phyloP scores from a whole-genome alignment of 2,888 invertebrate genomes.

The Drosophila melanosoma region DNA sequence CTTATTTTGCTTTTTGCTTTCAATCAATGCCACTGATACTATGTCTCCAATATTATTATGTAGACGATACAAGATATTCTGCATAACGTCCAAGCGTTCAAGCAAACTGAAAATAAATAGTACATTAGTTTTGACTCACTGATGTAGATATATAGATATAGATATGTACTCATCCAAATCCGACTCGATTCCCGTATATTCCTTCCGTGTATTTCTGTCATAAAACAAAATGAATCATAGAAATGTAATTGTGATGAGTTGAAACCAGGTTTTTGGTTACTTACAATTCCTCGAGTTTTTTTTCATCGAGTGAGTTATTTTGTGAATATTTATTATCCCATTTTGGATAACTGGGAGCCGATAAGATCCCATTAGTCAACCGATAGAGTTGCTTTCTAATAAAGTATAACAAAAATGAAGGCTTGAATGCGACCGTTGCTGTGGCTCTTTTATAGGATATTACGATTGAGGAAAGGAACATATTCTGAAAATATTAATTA shows the following conservation, averaged over 20 bases:
- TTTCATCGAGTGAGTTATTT: neutral
- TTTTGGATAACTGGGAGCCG: conserved; percentile 21
- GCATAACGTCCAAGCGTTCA: conserved; percentile 25
- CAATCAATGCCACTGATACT: neutral
- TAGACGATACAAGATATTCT: conserved; percentile 6
- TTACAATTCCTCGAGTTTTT: conserved; percentile 27
- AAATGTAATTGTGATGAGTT: neutral
- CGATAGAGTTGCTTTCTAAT: conserved; percentile 33
- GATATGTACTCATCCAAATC: conserved; percentile 26
- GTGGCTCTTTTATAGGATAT: conserved; percentile 89
- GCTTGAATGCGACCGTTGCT: neutral
- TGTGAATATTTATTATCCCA: too few relatives aligned
- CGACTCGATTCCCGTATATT: conserved; percentile 12
- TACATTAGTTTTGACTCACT: neutral
- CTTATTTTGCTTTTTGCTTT: neutral
- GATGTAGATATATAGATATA: neutral
- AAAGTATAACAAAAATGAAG: conserved; percentile 28
- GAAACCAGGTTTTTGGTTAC: neutral
- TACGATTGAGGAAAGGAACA: conserved; percentile 92
- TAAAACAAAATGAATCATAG: neutral
- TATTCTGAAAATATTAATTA: conserved; percentile 86
- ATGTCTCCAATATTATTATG: conserved; percentile 29
- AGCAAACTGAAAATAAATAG: conserved; percentile 20
- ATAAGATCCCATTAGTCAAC: neutral
- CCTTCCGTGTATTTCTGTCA: neutral